phyloP scores from a whole-genome alignment of 2,888 invertebrate species.

The Thymelicus acteon region DNA sequence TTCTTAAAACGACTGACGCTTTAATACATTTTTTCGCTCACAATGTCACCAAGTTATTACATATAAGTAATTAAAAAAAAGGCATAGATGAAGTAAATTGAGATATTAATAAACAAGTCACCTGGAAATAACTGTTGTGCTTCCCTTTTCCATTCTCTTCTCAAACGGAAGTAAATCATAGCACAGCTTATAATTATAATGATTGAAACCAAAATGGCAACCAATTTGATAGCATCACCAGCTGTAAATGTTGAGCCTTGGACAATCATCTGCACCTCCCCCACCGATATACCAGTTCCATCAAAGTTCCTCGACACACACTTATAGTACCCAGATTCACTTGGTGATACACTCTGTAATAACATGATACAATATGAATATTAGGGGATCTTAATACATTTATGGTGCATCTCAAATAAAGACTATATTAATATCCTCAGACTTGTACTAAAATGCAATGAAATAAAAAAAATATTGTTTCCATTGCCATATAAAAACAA shows the following conservation, averaged over 20 bases:
- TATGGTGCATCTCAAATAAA: too few relatives aligned
- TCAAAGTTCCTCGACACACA: conserved; percentile 86
- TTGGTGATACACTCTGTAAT: conserved; percentile 83
- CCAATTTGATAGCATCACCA: conserved; percentile 75
- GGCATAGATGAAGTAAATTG: too few relatives aligned
- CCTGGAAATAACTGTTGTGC: conserved; percentile 64
- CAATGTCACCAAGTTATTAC: too few relatives aligned
- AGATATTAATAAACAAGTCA: conserved; percentile 43
- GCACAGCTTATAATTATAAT: conserved; percentile 74
- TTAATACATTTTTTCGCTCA: too few relatives aligned
- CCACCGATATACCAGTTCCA: conserved; percentile 79
- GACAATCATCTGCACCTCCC: conserved; percentile 86
- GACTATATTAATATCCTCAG: too few relatives aligned
- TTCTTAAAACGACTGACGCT: too few relatives aligned
- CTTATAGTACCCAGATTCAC: conserved; percentile 87
- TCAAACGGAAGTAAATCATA: conserved; percentile 71
- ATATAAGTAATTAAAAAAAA: too few relatives aligned
- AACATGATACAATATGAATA: conserved; percentile 41
- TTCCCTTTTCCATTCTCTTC: conserved; percentile 75
- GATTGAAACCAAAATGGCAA: conserved; percentile 75
- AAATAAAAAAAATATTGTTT: too few relatives aligned
- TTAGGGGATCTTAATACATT: too few relatives aligned
- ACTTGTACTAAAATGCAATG: too few relatives aligned
- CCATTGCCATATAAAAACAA: too few relatives aligned
- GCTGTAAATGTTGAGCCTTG: conserved; percentile 71